phyloP scores from a whole-genome alignment of 2,888 invertebrate species.

The Nasonia oneida region DNA sequence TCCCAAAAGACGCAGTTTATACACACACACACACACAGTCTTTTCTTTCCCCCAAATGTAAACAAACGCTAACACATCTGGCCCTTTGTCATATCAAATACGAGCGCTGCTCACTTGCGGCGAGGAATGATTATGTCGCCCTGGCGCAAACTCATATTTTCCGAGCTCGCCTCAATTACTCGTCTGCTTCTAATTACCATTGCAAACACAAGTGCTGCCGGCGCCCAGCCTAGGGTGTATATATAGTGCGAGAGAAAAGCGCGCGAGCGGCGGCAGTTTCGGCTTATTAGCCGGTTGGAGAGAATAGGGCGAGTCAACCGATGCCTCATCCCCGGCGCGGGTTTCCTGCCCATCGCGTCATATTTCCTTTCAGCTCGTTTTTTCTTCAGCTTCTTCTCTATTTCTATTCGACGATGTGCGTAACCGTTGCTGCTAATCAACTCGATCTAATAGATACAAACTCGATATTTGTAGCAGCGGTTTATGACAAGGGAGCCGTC shows the following conservation, averaged over 20 bases:
- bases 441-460: background rate
- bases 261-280: conserved; percentile 56
- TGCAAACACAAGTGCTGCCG: conserved; percentile 74
- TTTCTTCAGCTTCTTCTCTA: background rate
- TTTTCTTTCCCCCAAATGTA: conserved; percentile 40
- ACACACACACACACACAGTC: no score
- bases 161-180: conserved; percentile 72
- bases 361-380: background rate
- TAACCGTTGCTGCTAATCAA: no score
- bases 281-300: conserved; percentile 13
- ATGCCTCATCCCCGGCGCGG: background rate
- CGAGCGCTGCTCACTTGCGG: conserved; percentile 52
- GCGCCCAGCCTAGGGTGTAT: background rate
- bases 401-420: background rate
- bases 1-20: conserved; percentile 4
- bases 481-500: conserved; percentile 10
- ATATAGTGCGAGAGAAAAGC: conserved; percentile 5
- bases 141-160: conserved; percentile 48
- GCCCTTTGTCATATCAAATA: conserved; percentile 16
- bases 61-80: conserved; percentile 34
- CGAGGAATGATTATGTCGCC: conserved; percentile 46
- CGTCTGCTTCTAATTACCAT: conserved; percentile 76
- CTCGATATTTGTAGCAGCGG: background rate
- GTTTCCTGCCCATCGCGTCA: background rate
- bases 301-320: background rate